phyloP scores from a whole-genome alignment of 2,888 invertebrate genomes.

The Tetragnatha montana region DNA sequence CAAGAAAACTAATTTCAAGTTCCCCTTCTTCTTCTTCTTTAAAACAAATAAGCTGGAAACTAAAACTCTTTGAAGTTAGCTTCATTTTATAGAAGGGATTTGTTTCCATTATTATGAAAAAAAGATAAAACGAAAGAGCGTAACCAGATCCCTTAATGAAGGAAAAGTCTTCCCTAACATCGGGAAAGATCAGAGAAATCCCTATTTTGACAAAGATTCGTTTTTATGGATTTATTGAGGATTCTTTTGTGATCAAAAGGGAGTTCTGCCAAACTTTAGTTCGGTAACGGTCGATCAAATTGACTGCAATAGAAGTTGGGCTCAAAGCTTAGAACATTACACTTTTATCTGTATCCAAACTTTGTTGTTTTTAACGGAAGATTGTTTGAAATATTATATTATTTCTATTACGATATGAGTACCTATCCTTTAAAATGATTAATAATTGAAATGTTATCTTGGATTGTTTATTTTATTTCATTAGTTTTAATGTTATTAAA shows the following conservation, averaged over 20 bases:
- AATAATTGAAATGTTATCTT: too few relatives aligned
- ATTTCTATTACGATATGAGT: too few relatives aligned
- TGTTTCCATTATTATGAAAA: not conserved
- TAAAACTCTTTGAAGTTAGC: not conserved
- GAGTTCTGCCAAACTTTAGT: not conserved
- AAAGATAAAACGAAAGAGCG: not conserved
- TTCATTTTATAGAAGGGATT: not conserved
- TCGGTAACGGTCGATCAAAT: not conserved
- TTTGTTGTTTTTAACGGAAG: not conserved
- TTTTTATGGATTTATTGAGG: not conserved
- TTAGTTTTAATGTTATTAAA: too few relatives aligned
- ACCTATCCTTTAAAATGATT: too few relatives aligned
- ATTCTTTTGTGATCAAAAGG: not conserved
- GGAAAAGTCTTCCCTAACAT: not conserved
- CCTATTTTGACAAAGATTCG: not conserved
- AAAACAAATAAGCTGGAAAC: not conserved
- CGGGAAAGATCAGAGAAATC: not conserved
- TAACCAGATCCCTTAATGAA: not conserved
- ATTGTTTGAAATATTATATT: not conserved
- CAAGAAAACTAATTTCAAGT: not conserved
- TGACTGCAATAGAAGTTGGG: not conserved
- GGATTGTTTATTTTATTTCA: too few relatives aligned
- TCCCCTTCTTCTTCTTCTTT: not conserved
- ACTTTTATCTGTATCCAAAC: not conserved
- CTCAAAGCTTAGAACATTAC: not conserved